Conservation (phyloP, 2,888 invertebrate species). For the Eumacrocentrus americanus region DNA sequence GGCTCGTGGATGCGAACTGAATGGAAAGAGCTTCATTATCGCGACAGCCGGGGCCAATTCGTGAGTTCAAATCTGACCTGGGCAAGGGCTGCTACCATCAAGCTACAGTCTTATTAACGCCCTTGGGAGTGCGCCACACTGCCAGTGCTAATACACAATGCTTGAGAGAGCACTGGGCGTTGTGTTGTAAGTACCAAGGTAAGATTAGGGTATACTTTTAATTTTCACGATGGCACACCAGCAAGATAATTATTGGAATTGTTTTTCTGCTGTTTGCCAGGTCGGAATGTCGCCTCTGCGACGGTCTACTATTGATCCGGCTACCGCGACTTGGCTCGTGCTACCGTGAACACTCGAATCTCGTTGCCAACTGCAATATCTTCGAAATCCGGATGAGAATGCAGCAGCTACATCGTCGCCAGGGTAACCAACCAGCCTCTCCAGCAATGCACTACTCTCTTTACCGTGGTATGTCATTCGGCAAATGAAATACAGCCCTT, state of each 20-base stretch:
- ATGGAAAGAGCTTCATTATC: conserved; percentile 40
- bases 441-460: background rate
- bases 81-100: conserved; percentile 23
- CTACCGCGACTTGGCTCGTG: conserved; percentile 39
- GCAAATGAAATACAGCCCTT: background rate
- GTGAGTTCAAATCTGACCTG: conserved; percentile 33
- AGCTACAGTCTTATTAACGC: conserved; percentile 30
- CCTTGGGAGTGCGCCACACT: conserved; percentile 16
- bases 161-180: too few relatives aligned
- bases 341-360: conserved; percentile 36
- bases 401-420: conserved; percentile 13
- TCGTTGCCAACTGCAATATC: conserved; percentile 42
- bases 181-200: too few relatives aligned
- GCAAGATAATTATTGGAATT: conserved; percentile 9
- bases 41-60: conserved; percentile 28
- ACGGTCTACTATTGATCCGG: conserved; percentile 34
- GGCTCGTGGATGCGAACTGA: conserved; percentile 33
- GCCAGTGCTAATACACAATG: conserved; percentile 2
- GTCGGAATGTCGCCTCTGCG: conserved; percentile 12
- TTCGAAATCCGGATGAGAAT: conserved; percentile 34
- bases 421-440: background rate
- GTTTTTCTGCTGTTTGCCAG: background rate
- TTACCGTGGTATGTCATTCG: background rate
- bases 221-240: background rate
- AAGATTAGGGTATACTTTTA: too few relatives aligned